Base-by-base conservation (phyloP, 92 coral and sea anemone genomes). In the Actinostola sp. region DNA sequence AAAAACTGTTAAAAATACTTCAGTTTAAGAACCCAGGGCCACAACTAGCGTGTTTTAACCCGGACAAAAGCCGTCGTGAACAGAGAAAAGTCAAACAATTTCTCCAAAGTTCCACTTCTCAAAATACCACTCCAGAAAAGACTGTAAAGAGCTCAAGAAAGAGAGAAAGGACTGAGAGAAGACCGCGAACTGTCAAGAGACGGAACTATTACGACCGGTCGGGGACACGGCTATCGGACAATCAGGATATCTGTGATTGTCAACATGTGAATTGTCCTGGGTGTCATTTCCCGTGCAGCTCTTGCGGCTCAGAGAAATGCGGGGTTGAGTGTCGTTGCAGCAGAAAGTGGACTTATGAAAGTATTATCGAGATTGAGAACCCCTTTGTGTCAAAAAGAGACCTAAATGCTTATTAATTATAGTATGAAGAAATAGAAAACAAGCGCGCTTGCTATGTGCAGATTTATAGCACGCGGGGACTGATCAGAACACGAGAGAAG, bases 221-320 rank as follows among this genome's bases (percentile, higher is more conserved):
- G 16, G 99, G 99, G 0, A 75, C 87, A 44, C 82, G 97, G 39
- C 67, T 92, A 65, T 82, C 90, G 15, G 93, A 95, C 63, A 81
- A 84, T 39, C 73, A 75, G 48, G 99, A 95, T 75, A 86, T 88
- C 8, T 95, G 99, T 63, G 99, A 95, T 63, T 95, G 99, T 71
- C 99, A 95, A 55, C 87, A 92, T 59, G 50, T 67, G 23, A 78
- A 95, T 65, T 95, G 99, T 48, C 92, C 97, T 0, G 99, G 99
- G 0, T 95, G 99, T 23, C 99, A 95, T 60, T 92, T 88, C 71
- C 97, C 99, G 0, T 95, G 99, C 32, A 53, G 84, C 15, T 88
- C 99, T 2, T 95, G 99, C 75, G 97, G 99, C 7, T 95, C 99
- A 31, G 99, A 91, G 65, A 95, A 95, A 57, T 95, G 99, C 56